A percentile compares a stretch with the other conserved stretches of the same genome.
Evolutionary conservation across 1,140 invertebrate genomes (phyloP).

Genomic region (Capitella teleta): DNA sequence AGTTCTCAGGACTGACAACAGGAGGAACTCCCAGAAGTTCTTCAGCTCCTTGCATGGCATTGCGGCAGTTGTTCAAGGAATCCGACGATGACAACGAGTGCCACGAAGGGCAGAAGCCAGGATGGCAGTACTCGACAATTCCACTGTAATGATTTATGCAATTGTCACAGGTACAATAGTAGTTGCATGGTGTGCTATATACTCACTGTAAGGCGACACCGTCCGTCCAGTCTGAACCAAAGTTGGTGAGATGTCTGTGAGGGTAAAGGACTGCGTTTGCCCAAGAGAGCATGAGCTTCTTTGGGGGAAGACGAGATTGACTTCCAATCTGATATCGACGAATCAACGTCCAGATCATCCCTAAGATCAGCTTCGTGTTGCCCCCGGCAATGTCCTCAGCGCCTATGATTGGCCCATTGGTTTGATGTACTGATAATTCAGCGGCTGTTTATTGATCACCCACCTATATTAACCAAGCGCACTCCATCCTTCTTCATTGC

Average conservation of each 20-base stretch:
- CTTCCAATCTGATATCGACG: constrained; percentile 85
- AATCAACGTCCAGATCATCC: constrained; percentile 92
- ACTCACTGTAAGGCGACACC: neutral
- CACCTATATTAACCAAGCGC: constrained; percentile 92
- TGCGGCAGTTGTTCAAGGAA: constrained; percentile 76
- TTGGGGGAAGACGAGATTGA: constrained; percentile 84
- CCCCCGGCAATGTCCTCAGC: constrained; percentile 94
- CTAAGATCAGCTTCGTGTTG: constrained; percentile 85
- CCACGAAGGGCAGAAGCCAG: constrained; percentile 83
- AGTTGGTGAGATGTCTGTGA: neutral
- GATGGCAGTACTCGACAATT: constrained; percentile 81
- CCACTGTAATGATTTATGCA: too few relatives aligned
- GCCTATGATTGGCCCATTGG: constrained; percentile 46
- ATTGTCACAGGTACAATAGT: too few relatives aligned
- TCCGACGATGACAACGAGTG: constrained; percentile 57
- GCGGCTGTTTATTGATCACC: too few relatives aligned
- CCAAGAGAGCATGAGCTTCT: constrained; percentile 92
- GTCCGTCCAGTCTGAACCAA: neutral
- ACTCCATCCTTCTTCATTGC: constrained; percentile 88
- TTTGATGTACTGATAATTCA: too few relatives aligned
- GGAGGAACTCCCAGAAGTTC: constrained; percentile 76
- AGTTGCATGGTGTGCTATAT: neutral
- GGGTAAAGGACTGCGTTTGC: constrained; percentile 81
- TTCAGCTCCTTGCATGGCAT: constrained; percentile 78
- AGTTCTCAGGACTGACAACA: constrained; percentile 82